These are phyloP conservation scores for Marmota monax DNA, from an alignment of 2,113 vertebrate genomes.

Conservation along the genomic window DNA sequence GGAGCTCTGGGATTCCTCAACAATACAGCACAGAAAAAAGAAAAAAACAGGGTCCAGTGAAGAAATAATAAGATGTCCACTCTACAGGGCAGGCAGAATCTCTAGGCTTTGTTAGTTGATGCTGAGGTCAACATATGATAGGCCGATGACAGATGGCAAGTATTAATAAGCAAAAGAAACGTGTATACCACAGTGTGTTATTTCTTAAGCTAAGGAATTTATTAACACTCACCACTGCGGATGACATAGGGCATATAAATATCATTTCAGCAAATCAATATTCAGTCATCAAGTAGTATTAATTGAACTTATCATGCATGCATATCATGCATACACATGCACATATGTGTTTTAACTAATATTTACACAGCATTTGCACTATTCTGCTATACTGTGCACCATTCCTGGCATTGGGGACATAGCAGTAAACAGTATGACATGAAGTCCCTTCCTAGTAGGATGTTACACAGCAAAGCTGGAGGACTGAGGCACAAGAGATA, in stretches of 20 bases:
- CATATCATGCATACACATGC: no score
- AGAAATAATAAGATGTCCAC: background rate
- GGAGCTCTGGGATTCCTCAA: background rate
- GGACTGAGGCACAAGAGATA: accelerated
- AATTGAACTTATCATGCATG: background rate
- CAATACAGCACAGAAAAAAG: background rate
- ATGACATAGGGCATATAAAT: background rate
- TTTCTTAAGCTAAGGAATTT: background rate
- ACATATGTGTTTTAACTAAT: background rate
- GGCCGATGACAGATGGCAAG: background rate
- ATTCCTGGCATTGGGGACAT: background rate
- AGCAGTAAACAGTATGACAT: background rate
- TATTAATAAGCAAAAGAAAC: background rate
- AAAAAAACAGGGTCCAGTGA: background rate
- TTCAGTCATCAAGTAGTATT: background rate
- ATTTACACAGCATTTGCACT: background rate
- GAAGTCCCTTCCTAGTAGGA: background rate
- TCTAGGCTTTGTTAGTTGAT: background rate
- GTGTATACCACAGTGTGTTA: accelerated
- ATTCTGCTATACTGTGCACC: accelerated
- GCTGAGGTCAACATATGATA: background rate
- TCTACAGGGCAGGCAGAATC: background rate
- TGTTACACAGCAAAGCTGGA: background rate
- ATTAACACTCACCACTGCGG: background rate
- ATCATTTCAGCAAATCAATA: background rate